Evolutionary conservation across 2,888 invertebrate species (phyloP), one percentile per base, ranked within the genome.

Genomic region (Perizoma affinitatum): DNA sequence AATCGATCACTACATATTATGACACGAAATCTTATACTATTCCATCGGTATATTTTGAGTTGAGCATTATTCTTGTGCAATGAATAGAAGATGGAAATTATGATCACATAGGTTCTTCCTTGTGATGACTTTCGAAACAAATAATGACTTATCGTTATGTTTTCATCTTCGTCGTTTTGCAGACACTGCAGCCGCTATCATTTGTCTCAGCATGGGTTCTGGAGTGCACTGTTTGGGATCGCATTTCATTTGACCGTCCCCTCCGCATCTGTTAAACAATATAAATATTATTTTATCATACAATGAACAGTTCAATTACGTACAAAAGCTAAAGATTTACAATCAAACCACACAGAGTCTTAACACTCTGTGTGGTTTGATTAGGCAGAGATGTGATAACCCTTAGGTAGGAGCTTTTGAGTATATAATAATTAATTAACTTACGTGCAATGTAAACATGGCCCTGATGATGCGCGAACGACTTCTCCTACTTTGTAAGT

Each of bases 391-490:
- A n/a, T n/a, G n/a, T n/a, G n/a, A n/a, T n/a, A n/a, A n/a, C n/a
- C n/a, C n/a, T n/a, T n/a, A n/a, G n/a, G n/a, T n/a, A n/a, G n/a
- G 22, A 22, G 22, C 22, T 22, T 22, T 22, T 22, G 22, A 22
- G 22, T 22, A 22, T 3, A 22, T 22, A 22, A 22, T 22, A 22
- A 22, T 22, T 2, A 22, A 22, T 22, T 35, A 8, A 35, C 96
- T 96, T 94, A 98, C 97, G 95, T 96, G 97, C 98, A 98, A 86
- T 97, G 96, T 89, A 97, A 95, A 93, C 98, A 98, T 80, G 98
- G 98, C 78, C 97, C 97, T 76, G 97, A 98, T 54, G 97, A 96
- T 66, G 97, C 95, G 76, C 95, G 94, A 68, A 98, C 96, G 59
- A 95, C 94, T 85, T 98, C 97, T 72, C 98, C 98, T 65, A 97